Evolutionary conservation across 2,113 vertebrate species (phyloP).

Genomic region (Indicator maculatus): DNA sequence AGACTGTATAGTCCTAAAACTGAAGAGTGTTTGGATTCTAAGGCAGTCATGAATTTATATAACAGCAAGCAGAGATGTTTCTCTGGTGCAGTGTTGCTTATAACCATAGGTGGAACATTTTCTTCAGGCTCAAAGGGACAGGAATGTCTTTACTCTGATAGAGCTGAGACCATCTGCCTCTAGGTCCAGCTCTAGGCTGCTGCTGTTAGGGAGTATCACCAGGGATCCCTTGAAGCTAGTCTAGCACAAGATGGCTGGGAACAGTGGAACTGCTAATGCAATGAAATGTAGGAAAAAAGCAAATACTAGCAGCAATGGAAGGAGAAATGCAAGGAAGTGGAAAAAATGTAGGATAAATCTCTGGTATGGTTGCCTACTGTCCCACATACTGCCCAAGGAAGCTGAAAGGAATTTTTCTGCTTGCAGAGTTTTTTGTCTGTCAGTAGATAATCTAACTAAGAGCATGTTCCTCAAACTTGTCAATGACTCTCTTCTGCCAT

Average conservation of each 20-base stretch:
- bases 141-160: not conserved
- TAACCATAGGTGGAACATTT: not conserved
- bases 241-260: not conserved
- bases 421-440: not conserved
- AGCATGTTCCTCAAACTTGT: not conserved
- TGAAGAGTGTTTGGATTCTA: not conserved
- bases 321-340: not conserved
- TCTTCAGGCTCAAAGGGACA: not conserved
- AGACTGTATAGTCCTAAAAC: not conserved
- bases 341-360: not conserved
- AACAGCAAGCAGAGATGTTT: not conserved
- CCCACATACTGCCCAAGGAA: not conserved
- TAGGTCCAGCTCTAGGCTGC: not conserved
- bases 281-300: not conserved
- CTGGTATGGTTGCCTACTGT: not conserved
- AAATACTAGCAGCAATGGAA: not conserved
- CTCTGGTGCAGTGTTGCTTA: not conserved
- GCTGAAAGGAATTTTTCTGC: not conserved
- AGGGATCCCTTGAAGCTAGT: not conserved
- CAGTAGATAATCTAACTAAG: not conserved
- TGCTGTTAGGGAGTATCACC: not conserved
- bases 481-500: not conserved
- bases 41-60: not conserved
- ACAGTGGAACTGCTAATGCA: not conserved
- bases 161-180: not conserved